A percentile compares a stretch with the other conserved stretches of the same genome.
Conservation (phyloP, 2,888 invertebrate species). For the Andrena praecox region DNA sequence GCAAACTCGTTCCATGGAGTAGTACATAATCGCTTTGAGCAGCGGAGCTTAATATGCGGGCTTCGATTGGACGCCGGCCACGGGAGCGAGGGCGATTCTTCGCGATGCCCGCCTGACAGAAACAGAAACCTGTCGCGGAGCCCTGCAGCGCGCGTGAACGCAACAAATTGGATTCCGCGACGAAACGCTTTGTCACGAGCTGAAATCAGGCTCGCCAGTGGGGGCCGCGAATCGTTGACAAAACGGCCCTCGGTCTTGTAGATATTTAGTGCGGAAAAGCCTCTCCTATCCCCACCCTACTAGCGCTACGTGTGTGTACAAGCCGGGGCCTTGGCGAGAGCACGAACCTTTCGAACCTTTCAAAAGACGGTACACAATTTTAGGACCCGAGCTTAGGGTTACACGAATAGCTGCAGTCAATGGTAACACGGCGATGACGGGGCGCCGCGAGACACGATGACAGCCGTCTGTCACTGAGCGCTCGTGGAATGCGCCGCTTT, state of each 20-base stretch:
- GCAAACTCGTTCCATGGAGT: slow-evolving; percentile 48
- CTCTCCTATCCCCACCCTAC: too few relatives aligned
- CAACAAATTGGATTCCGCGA: slow-evolving; percentile 8
- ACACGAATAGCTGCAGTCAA: background rate
- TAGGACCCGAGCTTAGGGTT: background rate
- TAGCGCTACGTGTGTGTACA: too few relatives aligned
- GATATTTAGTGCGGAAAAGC: too few relatives aligned
- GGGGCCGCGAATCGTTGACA: too few relatives aligned
- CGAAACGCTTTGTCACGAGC: background rate
- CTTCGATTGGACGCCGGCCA: slow-evolving; percentile 28
- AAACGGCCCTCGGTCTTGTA: too few relatives aligned
- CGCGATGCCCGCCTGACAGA: background rate
- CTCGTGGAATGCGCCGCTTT: background rate
- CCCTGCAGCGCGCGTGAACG: background rate
- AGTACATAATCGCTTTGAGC: slow-evolving; percentile 44
- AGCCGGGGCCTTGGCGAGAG: background rate
- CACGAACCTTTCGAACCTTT: background rate
- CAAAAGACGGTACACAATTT: background rate
- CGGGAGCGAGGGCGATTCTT: slow-evolving; percentile 31
- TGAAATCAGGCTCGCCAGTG: too few relatives aligned
- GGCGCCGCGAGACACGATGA: background rate
- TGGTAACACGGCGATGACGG: background rate
- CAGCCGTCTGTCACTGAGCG: background rate
- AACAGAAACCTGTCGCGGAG: background rate
- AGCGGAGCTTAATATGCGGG: slow-evolving; percentile 23